These are phyloP conservation scores for Callipepla californica DNA, from an alignment of 2,113 vertebrate genomes.

Conservation along the genomic window DNA sequence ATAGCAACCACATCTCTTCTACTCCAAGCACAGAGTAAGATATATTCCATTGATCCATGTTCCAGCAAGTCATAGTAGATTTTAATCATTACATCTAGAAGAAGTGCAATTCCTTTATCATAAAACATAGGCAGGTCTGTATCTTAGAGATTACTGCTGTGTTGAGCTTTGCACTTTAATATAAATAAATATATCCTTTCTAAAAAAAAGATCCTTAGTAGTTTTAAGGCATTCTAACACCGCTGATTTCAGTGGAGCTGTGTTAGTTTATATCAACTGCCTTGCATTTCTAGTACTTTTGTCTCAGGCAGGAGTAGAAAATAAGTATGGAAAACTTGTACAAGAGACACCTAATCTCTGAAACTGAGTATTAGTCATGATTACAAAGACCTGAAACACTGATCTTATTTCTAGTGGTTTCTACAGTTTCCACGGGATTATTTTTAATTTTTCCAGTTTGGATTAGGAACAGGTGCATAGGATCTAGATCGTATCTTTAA, in stretches of 20 bases:
- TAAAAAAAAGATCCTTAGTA: background rate
- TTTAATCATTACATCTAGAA: constrained; percentile 33
- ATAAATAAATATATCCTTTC: constrained; percentile 9
- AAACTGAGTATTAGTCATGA: background rate
- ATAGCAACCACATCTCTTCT: background rate
- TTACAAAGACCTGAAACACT: constrained; percentile 1
- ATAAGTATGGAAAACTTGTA: constrained; percentile 20
- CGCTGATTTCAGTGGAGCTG: background rate
- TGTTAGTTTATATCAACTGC: background rate
- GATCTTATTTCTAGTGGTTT: background rate
- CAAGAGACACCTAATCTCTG: constrained; percentile 6
- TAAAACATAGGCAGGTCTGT: constrained; percentile 2
- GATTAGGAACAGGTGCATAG: background rate
- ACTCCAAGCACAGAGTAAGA: background rate
- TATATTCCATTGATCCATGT: constrained; percentile 13
- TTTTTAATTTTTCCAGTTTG: background rate
- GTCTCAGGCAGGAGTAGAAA: background rate
- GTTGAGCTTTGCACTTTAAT: constrained; percentile 44
- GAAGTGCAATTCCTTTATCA: constrained; percentile 49
- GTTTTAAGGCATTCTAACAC: background rate
- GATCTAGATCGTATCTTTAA: constrained; percentile 14
- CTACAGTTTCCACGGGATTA: background rate
- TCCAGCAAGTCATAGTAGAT: constrained; percentile 51
- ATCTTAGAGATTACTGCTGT: constrained; percentile 39
- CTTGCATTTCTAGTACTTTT: constrained; percentile 26